Evolutionary conservation across 2,113 vertebrate genomes (phyloP), one percentile per base, ranked within the genome.

Genomic region (Thryonomys swinderianus): DNA sequence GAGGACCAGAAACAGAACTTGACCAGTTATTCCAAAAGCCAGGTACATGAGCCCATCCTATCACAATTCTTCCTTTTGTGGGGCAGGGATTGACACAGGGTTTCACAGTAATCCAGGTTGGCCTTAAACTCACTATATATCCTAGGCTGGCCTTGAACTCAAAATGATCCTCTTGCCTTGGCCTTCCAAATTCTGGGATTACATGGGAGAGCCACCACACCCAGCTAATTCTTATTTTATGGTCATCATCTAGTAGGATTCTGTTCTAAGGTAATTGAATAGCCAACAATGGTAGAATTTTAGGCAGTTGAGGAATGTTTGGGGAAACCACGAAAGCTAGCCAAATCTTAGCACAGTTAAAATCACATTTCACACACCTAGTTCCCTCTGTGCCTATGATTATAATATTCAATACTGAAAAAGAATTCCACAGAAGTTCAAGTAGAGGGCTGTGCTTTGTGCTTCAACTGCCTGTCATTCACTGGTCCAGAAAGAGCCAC

Each of bases 211-310:
- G 16, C 55, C 55, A 57, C 17, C 17, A 57, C 20, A 17, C 55
- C 55, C 17, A 57, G 16, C 55, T 18, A 17, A 57, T 57, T 20
- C 53, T 53, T 2, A 85, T 53, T 93, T 95, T 89, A 76, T 78
- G 90, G 48, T 69, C 83, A 95, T 95, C 42, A 95, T 88, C 96
- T 83, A 95, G 55, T 45, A 92, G 48, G 91, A 90, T 92, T 96
- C 85, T 90, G 74, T 94, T 96, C 96, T 96, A 94, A 96, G 96
- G 96, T 88, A 69, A 82, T 61, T 95, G 93, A 96, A 90, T 92
- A 96, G 83, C 48, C 88, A 84, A 88, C 96, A 94, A 88, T 97
- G 96, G 85, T 76, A 85, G 55, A 92, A 45, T 86, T 73, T 87
- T 93, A 79, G n/a, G 66, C 79, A 69, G 51, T 61, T 88, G 85